Percentiles rank a stretch among this genome's conserved stretches.
Conservation (phyloP, 2,113 vertebrate species). For the Zapornia atra region DNA sequence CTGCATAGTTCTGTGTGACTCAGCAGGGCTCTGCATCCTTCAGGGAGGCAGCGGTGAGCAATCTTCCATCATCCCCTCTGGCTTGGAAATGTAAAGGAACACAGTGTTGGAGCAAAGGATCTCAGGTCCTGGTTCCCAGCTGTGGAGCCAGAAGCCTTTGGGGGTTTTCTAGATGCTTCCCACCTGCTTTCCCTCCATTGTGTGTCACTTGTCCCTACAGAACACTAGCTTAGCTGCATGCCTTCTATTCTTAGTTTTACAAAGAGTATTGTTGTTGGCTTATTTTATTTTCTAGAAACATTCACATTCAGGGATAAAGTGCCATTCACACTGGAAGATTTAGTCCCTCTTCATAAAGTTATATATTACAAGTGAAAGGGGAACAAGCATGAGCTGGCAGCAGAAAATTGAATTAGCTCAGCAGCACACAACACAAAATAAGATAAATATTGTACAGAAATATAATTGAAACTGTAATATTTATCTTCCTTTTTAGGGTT, state of each 20-base stretch:
- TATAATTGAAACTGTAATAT: conserved; percentile 66
- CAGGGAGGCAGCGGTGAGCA: background rate
- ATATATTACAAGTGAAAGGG: conserved; percentile 54
- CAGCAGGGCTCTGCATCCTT: background rate
- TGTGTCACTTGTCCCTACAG: background rate
- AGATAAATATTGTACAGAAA: conserved; percentile 71
- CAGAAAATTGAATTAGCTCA: conserved; percentile 72
- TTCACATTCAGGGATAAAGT: background rate
- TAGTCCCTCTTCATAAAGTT: conserved; percentile 58
- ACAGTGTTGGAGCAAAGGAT: rapidly evolving
- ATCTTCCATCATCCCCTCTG: background rate
- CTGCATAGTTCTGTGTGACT: rapidly evolving
- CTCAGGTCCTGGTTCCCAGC: background rate
- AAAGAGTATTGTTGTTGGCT: background rate
- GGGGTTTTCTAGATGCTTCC: background rate
- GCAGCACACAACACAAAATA: conserved; percentile 53
- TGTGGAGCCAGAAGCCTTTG: background rate
- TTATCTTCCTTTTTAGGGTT: conserved; percentile 21
- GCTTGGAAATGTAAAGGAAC: background rate
- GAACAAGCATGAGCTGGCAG: conserved; percentile 58
- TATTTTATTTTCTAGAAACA: conserved; percentile 30
- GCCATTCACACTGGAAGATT: conserved; percentile 33
- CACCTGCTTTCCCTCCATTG: background rate
- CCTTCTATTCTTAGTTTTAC: background rate
- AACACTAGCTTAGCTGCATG: background rate